These are phyloP conservation scores for Heliconius ethilla DNA, from an alignment of 2,888 invertebrate genomes.

Conservation along the genomic window DNA sequence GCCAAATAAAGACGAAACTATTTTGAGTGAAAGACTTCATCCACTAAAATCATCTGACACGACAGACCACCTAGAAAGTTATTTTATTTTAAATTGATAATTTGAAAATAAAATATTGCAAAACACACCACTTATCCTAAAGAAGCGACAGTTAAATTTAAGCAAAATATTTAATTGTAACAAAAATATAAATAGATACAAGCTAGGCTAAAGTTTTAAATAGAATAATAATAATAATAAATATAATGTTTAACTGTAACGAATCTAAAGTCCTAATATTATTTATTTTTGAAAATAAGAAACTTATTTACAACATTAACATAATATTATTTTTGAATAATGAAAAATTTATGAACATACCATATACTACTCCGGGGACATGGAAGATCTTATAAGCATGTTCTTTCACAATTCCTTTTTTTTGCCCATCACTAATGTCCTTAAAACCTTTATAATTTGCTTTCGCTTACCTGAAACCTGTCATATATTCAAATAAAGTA, in stretches of 20 bases:
- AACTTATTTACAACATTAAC: neutral
- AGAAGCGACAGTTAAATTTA: too few relatives aligned
- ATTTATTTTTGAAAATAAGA: neutral
- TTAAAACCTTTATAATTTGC: neutral
- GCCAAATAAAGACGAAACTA: too few relatives aligned
- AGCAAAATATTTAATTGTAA: too few relatives aligned
- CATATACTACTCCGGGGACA: neutral
- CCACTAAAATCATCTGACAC: too few relatives aligned
- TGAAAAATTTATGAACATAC: neutral
- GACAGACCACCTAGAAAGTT: neutral
- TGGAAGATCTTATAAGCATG: neutral
- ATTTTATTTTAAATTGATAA: neutral
- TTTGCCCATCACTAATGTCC: neutral
- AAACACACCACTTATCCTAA: too few relatives aligned
- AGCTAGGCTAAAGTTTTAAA: neutral
- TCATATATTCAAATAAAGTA: neutral
- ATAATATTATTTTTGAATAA: neutral
- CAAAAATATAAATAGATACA: too few relatives aligned
- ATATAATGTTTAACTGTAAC: neutral
- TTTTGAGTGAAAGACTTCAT: too few relatives aligned
- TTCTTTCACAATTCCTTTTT: neutral
- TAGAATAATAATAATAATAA: neutral
- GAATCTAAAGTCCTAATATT: neutral
- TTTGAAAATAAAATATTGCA: neutral
- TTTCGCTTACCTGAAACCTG: neutral